Conservation (phyloP, 2,797 vertebrate genomes). For the Danio kyathit region DNA sequence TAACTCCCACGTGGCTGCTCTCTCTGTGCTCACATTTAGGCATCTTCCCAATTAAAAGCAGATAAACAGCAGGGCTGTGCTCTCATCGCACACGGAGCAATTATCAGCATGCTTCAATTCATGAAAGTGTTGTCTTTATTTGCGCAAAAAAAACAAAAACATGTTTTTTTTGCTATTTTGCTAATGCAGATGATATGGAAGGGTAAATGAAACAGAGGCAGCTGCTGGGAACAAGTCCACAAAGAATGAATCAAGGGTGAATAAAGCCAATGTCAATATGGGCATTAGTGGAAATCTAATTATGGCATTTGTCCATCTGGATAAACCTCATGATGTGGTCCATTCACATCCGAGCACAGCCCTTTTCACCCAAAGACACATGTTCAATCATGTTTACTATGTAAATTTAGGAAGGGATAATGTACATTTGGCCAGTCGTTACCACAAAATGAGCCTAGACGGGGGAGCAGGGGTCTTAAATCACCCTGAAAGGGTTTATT, state of each 20-base stretch:
- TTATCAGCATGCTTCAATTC: slow-evolving; percentile 42
- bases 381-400: slow-evolving; percentile 28
- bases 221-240: slow-evolving; percentile 5
- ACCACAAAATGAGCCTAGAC: slow-evolving; percentile 9
- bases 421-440: slow-evolving; percentile 1
- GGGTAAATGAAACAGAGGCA: slow-evolving; percentile 7
- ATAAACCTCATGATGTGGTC: slow-evolving; percentile 20
- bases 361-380: slow-evolving; percentile 9
- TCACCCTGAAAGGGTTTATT: slow-evolving; percentile 41
- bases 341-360: background rate
- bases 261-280: slow-evolving; percentile 39
- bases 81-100: slow-evolving; percentile 49
- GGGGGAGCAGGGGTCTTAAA: slow-evolving; percentile 19
- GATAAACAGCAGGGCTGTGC: slow-evolving; percentile 39
- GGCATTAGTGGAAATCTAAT: slow-evolving; percentile 41
- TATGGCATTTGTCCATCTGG: slow-evolving; percentile 38
- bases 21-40: slow-evolving; percentile 45
- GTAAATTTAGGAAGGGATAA: slow-evolving; percentile 26
- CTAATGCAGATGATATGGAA: slow-evolving; percentile 13
- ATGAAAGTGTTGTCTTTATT: slow-evolving; percentile 52
- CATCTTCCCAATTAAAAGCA: slow-evolving; percentile 60
- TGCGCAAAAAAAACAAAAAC: slow-evolving; percentile 52
- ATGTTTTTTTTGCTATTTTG: slow-evolving; percentile 22
- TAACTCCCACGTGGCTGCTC: slow-evolving; percentile 38
- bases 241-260: slow-evolving; percentile 27